Percentiles rank a stretch among this genome's conserved stretches.
These are phyloP conservation scores for Melipona quadrifasciata DNA, from an alignment of 1,140 invertebrate genomes.

Conservation along the genomic window DNA sequence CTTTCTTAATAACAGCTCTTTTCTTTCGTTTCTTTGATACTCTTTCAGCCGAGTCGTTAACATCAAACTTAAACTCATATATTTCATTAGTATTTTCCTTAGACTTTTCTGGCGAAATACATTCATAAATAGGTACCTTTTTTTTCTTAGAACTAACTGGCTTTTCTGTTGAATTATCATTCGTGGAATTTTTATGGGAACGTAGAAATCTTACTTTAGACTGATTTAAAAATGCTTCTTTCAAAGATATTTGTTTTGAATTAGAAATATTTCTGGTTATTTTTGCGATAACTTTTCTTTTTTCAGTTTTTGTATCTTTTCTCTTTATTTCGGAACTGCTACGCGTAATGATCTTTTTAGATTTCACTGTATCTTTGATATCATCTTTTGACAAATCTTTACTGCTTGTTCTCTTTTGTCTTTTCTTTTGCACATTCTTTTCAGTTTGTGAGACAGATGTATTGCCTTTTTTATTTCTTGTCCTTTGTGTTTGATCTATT, in stretches of 20 bases:
- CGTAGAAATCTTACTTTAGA: conserved; percentile 5
- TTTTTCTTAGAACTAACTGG: not conserved
- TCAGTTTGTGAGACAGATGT: not conserved
- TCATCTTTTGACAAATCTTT: not conserved
- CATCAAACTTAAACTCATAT: conserved; percentile 61
- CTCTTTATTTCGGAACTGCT: not conserved
- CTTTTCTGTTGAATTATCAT: conserved; percentile 22
- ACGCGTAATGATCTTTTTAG: not conserved
- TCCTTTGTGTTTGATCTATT: not conserved
- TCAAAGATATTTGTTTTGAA: conserved; percentile 33
- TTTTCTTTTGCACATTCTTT: not conserved
- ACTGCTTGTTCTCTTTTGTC: not conserved
- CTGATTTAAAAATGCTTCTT: conserved; percentile 43
- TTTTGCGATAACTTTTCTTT: not conserved
- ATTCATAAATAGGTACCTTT: conserved; percentile 56
- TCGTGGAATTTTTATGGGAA: conserved; percentile 21
- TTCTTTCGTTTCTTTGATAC: conserved; percentile 32
- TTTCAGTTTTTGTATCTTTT: not conserved
- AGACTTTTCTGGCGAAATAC: conserved; percentile 6
- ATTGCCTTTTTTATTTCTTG: not conserved
- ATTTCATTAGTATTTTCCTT: conserved; percentile 33
- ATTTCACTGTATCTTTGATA: not conserved
- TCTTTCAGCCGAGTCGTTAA: conserved; percentile 53
- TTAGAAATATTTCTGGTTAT: not conserved
- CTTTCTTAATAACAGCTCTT: not conserved